phyloP scores from a whole-genome alignment of 2,113 vertebrate species.

The Euleptes europaea region DNA sequence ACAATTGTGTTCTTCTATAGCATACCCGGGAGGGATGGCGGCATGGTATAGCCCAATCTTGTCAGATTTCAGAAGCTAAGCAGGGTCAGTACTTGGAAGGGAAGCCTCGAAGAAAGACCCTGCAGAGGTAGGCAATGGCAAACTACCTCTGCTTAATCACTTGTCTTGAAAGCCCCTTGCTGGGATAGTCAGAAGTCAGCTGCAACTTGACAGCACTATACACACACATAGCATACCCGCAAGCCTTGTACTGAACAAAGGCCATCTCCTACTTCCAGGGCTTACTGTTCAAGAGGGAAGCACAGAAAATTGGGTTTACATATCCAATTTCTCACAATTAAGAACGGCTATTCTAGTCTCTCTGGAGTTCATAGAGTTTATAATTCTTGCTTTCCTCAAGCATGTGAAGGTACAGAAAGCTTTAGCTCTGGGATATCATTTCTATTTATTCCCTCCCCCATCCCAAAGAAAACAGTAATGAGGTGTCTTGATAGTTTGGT shows the following conservation, averaged over 20 bases:
- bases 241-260: not conserved
- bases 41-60: too few relatives aligned
- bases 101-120: too few relatives aligned
- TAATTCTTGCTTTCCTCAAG: conserved; percentile 4
- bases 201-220: too few relatives aligned
- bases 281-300: not conserved
- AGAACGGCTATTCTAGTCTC: not conserved
- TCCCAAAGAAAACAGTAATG: conserved; percentile 5
- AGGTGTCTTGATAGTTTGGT: conserved; percentile 7
- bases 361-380: conserved; percentile 12
- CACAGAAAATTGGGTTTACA: not conserved
- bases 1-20: not conserved
- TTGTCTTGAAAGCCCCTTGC: too few relatives aligned
- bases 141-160: too few relatives aligned
- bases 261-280: not conserved
- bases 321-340: not conserved
- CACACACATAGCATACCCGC: too few relatives aligned
- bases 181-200: too few relatives aligned
- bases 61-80: too few relatives aligned
- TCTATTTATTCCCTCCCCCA: not conserved
- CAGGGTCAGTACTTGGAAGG: too few relatives aligned
- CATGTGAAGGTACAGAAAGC: not conserved
- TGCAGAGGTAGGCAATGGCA: too few relatives aligned
- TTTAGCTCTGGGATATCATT: not conserved
- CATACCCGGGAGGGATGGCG: too few relatives aligned